Evolutionary conservation across 2,113 vertebrate genomes (phyloP).

Genomic region (Odocoileus hemionus): DNA sequence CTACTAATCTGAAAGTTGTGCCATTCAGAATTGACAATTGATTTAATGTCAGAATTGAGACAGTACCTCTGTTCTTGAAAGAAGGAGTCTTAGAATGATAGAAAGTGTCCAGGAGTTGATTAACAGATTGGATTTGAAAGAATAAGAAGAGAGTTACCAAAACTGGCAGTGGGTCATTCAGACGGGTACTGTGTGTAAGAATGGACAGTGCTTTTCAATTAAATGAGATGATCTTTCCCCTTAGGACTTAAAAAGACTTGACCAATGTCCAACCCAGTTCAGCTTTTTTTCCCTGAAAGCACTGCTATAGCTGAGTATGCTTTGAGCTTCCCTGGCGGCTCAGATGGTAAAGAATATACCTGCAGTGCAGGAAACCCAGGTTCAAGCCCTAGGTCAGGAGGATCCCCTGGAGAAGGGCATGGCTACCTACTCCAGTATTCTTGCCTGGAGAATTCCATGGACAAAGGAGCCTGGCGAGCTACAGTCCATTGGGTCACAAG

Average conservation of each 20-base stretch:
- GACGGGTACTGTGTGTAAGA: not conserved
- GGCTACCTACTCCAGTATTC: not conserved
- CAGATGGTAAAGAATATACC: not conserved
- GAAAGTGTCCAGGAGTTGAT: not conserved
- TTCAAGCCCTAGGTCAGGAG: not conserved
- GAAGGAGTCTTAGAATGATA: not conserved
- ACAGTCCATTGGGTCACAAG: not conserved
- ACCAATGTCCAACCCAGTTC: not conserved
- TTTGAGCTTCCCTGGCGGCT: not conserved
- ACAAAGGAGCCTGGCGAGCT: not conserved
- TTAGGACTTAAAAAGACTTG: not conserved
- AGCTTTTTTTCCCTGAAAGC: not conserved
- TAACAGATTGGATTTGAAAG: not conserved
- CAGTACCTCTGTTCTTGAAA: not conserved
- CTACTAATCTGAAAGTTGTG: slow-evolving; percentile 13
- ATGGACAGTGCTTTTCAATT: not conserved
- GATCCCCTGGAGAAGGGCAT: not conserved
- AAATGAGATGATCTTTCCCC: not conserved
- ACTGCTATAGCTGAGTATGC: not conserved
- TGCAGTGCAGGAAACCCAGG: not conserved
- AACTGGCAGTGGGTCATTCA: not conserved
- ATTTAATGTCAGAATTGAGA: not conserved
- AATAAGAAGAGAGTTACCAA: not conserved
- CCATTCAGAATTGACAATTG: slow-evolving; percentile 19
- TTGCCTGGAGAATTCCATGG: not conserved